Percentiles rank a stretch among this genome's conserved stretches.
Conservation (phyloP, 2,888 invertebrate genomes). For the Oxyteleia sp. region DNA sequence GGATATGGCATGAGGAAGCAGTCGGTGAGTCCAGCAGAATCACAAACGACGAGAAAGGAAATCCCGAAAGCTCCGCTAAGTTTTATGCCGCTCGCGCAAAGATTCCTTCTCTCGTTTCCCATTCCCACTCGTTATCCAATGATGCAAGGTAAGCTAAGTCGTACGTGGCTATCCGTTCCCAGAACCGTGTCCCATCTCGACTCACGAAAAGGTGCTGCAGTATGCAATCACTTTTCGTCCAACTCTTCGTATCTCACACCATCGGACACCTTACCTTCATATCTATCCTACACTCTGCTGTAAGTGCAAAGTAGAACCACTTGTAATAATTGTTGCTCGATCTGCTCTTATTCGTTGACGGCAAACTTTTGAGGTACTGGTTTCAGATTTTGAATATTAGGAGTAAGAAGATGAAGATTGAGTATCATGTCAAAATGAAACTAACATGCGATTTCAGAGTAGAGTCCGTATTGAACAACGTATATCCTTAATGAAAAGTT, state of each 20-base stretch:
- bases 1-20: slow-evolving; percentile 16
- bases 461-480: no score
- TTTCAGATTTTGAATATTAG: no score
- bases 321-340: background rate
- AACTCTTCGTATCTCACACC: background rate
- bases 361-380: no score
- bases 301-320: background rate
- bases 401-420: no score
- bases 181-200: slow-evolving; percentile 6
- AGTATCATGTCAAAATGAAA: no score
- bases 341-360: no score
- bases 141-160: slow-evolving; percentile 68
- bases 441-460: no score
- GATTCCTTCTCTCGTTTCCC: slow-evolving; percentile 58
- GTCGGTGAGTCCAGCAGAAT: slow-evolving; percentile 45
- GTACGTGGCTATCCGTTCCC: slow-evolving; percentile 54
- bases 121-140: slow-evolving; percentile 66
- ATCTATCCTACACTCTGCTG: background rate
- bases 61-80: slow-evolving; percentile 70
- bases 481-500: no score
- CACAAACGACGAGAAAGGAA: slow-evolving; percentile 53
- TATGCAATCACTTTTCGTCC: slow-evolving; percentile 29
- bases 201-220: slow-evolving; percentile 28
- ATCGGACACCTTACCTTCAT: background rate
- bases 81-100: slow-evolving; percentile 74